phyloP scores from a whole-genome alignment of 2,797 vertebrate genomes.

The Danionella dracula region DNA sequence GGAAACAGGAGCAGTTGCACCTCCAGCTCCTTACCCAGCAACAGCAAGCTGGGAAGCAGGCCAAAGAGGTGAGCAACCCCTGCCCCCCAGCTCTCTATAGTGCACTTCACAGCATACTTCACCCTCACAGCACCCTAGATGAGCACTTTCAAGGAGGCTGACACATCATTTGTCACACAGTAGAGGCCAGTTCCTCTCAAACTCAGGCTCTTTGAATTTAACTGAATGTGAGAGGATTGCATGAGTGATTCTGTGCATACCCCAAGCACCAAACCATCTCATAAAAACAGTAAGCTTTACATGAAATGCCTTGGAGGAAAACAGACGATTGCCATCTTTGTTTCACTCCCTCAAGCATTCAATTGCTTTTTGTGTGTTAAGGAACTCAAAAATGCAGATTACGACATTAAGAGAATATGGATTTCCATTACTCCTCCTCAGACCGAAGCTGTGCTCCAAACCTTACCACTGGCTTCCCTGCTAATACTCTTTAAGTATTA shows the following conservation, averaged over 20 bases:
- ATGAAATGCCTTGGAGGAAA: conserved; percentile 4
- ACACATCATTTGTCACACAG: conserved; percentile 36
- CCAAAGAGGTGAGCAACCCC: conserved; percentile 88
- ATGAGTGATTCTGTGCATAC: not conserved
- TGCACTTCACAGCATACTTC: conserved; percentile 10
- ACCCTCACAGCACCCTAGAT: not conserved
- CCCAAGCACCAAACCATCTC: not conserved
- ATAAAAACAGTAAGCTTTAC: conserved; percentile 3
- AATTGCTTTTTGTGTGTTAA: conserved; percentile 36
- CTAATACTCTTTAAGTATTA: conserved; percentile 58
- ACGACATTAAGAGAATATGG: conserved; percentile 45
- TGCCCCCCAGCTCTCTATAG: conserved; percentile 37
- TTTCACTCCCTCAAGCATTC: not conserved
- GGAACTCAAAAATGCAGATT: conserved; percentile 41
- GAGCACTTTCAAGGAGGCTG: conserved; percentile 38
- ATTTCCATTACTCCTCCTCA: conserved; percentile 44
- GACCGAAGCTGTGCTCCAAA: conserved; percentile 40
- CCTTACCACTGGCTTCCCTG: conserved; percentile 42
- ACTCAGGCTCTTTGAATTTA: not conserved
- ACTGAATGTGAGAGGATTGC: not conserved
- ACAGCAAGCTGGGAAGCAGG: conserved; percentile 76
- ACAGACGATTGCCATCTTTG: not conserved
- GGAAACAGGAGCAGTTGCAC: conserved; percentile 97
- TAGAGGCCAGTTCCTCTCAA: conserved; percentile 24
- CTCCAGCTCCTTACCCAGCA: conserved; percentile 95